Conservation (phyloP, 1,140 invertebrate genomes). For the Ladona fulva region DNA sequence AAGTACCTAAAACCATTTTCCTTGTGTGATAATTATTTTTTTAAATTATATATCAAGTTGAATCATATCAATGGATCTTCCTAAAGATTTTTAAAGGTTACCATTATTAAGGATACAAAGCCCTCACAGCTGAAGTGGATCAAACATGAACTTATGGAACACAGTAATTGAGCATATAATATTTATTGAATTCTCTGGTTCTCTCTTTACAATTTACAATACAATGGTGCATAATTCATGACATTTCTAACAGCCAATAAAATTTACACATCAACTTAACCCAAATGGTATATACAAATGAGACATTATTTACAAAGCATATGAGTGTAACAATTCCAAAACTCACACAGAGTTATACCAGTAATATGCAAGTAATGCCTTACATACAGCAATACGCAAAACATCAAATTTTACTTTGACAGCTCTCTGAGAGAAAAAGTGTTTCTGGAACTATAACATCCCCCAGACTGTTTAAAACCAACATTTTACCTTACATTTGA, state of each 20-base stretch:
- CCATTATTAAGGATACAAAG: too few species aligned
- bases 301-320: background rate
- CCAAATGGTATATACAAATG: slow-evolving; percentile 7
- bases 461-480: background rate
- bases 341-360: background rate
- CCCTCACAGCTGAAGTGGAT: too few species aligned
- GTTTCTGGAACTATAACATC: background rate
- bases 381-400: background rate
- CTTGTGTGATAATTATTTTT: too few species aligned
- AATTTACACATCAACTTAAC: background rate
- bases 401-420: background rate
- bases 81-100: too few species aligned
- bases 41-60: too few species aligned
- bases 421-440: background rate
- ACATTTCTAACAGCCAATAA: background rate
- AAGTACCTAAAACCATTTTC: too few species aligned
- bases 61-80: too few species aligned
- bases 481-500: background rate
- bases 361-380: too few species aligned
- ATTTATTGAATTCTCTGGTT: background rate
- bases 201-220: background rate
- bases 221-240: background rate
- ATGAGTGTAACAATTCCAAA: background rate
- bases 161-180: background rate
- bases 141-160: too few species aligned